A percentile compares a stretch with the other conserved stretches of the same genome.
These are phyloP conservation scores for Merodon equestris DNA, from an alignment of 2,888 invertebrate genomes.

Conservation along the genomic window DNA sequence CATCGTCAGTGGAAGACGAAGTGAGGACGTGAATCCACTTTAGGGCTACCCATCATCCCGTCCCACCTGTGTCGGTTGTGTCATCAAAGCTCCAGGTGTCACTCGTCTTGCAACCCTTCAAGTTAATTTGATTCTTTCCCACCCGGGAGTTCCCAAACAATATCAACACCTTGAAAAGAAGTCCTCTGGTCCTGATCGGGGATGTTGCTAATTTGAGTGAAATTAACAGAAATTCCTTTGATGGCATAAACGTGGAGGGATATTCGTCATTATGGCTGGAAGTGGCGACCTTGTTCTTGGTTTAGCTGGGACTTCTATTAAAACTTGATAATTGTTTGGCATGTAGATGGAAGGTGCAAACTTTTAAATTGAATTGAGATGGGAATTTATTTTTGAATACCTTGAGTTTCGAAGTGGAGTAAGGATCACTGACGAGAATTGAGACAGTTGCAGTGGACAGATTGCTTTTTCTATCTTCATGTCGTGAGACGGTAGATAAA, in stretches of 20 bases:
- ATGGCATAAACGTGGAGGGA: slow-evolving; percentile 31
- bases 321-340: slow-evolving; percentile 59
- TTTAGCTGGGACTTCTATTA: slow-evolving; percentile 57
- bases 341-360: slow-evolving; percentile 37
- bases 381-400: slow-evolving; percentile 59
- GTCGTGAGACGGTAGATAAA: too few species aligned
- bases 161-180: neutral
- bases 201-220: slow-evolving; percentile 21
- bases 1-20: neutral
- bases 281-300: neutral
- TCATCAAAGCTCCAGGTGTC: slow-evolving; percentile 38
- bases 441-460: too few species aligned
- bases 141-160: neutral
- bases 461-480: too few species aligned
- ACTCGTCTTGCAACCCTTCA: slow-evolving; percentile 29
- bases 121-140: slow-evolving; percentile 43
- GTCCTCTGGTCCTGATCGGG: slow-evolving; percentile 13
- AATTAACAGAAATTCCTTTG: slow-evolving; percentile 48
- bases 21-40: slow-evolving; percentile 5
- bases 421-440: neutral
- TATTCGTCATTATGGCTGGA: slow-evolving; percentile 50
- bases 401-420: slow-evolving; percentile 29
- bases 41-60: neutral
- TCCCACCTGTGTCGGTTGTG: slow-evolving; percentile 19
- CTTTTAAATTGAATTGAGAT: slow-evolving; percentile 61